phyloP scores from a whole-genome alignment of 2,888 invertebrate genomes.

The Rutpela maculata region DNA sequence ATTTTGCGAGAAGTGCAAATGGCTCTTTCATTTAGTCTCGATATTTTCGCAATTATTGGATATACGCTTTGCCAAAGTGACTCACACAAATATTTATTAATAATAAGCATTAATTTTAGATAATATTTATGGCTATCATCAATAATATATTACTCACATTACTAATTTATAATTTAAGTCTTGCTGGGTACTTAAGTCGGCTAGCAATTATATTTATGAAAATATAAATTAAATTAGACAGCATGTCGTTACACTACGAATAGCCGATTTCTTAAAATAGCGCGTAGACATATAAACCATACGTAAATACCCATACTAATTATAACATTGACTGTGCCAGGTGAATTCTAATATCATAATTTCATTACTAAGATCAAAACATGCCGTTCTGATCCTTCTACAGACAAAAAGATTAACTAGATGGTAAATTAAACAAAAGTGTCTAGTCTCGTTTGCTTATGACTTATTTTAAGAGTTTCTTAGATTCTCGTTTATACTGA shows the following conservation, averaged over 20 bases:
- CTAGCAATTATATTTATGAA: conserved; percentile 45
- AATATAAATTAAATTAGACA: conserved; percentile 45
- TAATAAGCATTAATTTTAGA: conserved; percentile 33
- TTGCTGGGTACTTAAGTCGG: conserved; percentile 25
- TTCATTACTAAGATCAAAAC: conserved; percentile 7
- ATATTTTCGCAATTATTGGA: not conserved
- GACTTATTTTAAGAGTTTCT: too few relatives aligned
- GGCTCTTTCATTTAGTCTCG: not conserved
- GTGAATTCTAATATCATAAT: conserved; percentile 41
- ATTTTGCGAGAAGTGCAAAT: not conserved
- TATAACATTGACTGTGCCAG: conserved; percentile 42
- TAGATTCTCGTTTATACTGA: too few relatives aligned
- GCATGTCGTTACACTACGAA: conserved; percentile 47
- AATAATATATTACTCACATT: conserved; percentile 28
- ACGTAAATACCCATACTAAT: conserved; percentile 43
- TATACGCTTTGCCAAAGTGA: conserved; percentile 1
- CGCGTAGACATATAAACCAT: conserved; percentile 39
- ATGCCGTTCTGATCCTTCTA: not conserved
- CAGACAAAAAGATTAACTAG: not conserved
- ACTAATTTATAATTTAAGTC: conserved; percentile 27
- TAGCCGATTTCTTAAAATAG: conserved; percentile 45
- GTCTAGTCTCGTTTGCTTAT: too few relatives aligned
- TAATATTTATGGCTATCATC: conserved; percentile 18
- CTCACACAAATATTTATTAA: conserved; percentile 13
- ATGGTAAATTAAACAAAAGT: too few relatives aligned